Conservation (phyloP, 2,113 vertebrate genomes). For the Hippolais icterina region DNA sequence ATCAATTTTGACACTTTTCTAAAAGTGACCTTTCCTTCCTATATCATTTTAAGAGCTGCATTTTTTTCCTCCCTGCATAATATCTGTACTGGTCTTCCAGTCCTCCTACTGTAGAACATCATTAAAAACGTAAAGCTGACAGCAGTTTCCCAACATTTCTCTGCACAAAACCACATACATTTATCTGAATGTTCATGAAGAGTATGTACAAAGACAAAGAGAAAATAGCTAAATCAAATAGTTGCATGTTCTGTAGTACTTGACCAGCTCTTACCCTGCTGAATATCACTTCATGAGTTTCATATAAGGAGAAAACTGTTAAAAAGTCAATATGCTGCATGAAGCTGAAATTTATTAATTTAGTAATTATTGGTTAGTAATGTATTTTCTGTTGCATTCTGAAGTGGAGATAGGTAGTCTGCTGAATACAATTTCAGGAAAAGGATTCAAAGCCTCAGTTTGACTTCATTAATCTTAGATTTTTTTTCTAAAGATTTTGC, state of each 20-base stretch:
- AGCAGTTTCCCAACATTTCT: slow-evolving; percentile 16
- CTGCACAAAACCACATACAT: slow-evolving; percentile 31
- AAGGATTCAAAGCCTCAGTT: background rate
- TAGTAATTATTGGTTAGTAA: background rate
- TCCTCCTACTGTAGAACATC: background rate
- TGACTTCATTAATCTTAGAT: background rate
- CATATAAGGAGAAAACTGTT: background rate
- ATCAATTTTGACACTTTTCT: background rate
- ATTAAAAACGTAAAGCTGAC: background rate
- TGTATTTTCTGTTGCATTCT: slow-evolving; percentile 13
- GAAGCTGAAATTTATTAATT: slow-evolving; percentile 7
- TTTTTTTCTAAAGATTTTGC: background rate
- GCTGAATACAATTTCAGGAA: slow-evolving; percentile 16
- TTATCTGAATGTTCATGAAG: slow-evolving; percentile 64
- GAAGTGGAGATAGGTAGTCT: background rate
- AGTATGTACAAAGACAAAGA: slow-evolving; percentile 36
- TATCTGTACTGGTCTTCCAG: background rate
- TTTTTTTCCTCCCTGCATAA: background rate
- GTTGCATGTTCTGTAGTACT: background rate
- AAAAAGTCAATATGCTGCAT: slow-evolving; percentile 14
- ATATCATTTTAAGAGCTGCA: background rate
- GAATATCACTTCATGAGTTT: slow-evolving; percentile 35
- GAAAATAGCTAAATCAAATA: slow-evolving; percentile 33
- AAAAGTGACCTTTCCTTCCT: background rate
- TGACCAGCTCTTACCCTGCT: slow-evolving; percentile 63